Conservation (phyloP, 64 coral and sea anemone species). For the Astreopora myriophthalma region DNA sequence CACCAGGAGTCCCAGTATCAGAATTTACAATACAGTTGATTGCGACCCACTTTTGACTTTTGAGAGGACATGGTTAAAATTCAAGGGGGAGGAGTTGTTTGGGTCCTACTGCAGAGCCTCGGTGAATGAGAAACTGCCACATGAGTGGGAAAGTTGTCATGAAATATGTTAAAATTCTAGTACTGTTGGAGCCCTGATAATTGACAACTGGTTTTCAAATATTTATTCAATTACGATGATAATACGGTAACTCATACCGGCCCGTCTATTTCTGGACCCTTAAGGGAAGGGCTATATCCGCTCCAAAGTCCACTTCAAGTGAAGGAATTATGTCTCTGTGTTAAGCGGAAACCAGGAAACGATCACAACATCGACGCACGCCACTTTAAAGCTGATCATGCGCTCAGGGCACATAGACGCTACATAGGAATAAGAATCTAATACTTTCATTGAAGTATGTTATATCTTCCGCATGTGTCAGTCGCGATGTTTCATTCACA, state of each 20-base stretch:
- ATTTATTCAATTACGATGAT: background rate
- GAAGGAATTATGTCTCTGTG: background rate
- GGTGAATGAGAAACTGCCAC: no score
- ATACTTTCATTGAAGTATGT: background rate
- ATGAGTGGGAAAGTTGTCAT: no score
- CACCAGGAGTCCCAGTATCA: no score
- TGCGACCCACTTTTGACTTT: no score
- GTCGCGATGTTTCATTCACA: background rate
- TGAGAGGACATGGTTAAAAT: no score
- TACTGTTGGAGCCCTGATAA: no score
- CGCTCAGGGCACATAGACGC: background rate
- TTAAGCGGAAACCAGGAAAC: background rate
- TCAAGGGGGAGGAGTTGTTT: no score
- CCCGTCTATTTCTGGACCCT: background rate
- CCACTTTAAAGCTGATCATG: background rate
- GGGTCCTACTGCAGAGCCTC: no score
- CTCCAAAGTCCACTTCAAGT: background rate
- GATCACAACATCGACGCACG: background rate
- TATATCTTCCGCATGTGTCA: background rate
- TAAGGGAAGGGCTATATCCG: background rate
- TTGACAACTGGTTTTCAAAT: background rate
- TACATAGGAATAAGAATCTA: background rate
- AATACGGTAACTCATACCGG: background rate
- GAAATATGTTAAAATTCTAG: no score
- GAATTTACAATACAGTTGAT: no score